Conservation (phyloP, 2,888 invertebrate genomes). For the Dolichomitus sp. region DNA sequence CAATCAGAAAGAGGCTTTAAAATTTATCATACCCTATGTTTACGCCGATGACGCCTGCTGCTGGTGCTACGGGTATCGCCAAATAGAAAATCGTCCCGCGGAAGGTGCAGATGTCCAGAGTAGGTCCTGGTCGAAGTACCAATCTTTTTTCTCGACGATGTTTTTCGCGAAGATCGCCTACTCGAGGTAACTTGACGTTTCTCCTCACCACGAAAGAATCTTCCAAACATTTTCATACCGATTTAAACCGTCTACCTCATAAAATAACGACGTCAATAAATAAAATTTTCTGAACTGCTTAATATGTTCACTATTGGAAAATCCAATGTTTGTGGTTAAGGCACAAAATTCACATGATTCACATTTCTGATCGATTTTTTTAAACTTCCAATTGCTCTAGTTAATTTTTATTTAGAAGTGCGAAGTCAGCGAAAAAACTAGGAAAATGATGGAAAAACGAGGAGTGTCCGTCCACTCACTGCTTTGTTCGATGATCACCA, state of each 20-base stretch:
- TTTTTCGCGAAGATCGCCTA: conserved; percentile 61
- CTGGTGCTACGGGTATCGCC: conserved; percentile 69
- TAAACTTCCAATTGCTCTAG: not conserved
- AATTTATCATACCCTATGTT: conserved; percentile 75
- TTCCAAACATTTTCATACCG: conserved; percentile 75
- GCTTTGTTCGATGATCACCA: conserved; percentile 70
- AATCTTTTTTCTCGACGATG: conserved; percentile 62
- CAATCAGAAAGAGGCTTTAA: not conserved
- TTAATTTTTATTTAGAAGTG: not conserved
- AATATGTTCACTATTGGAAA: not conserved
- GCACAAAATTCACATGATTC: not conserved
- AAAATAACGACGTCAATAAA: not conserved
- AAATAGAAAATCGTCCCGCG: conserved; percentile 76
- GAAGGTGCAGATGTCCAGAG: conserved; percentile 71
- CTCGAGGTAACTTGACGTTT: conserved; percentile 62
- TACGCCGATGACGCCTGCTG: conserved; percentile 74
- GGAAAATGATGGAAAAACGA: conserved; percentile 9
- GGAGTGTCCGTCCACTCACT: conserved; percentile 55
- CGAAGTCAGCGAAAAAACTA: not conserved
- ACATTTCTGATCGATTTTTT: conserved; percentile 6
- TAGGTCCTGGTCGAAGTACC: conserved; percentile 61
- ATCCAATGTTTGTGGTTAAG: not conserved
- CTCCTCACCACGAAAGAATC: conserved; percentile 70
- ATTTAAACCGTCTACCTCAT: not conserved
- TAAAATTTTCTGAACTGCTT: not conserved